These are phyloP conservation scores for Caenorhabditis parvicauda DNA, from an alignment of 2,888 invertebrate genomes.

Conservation along the genomic window DNA sequence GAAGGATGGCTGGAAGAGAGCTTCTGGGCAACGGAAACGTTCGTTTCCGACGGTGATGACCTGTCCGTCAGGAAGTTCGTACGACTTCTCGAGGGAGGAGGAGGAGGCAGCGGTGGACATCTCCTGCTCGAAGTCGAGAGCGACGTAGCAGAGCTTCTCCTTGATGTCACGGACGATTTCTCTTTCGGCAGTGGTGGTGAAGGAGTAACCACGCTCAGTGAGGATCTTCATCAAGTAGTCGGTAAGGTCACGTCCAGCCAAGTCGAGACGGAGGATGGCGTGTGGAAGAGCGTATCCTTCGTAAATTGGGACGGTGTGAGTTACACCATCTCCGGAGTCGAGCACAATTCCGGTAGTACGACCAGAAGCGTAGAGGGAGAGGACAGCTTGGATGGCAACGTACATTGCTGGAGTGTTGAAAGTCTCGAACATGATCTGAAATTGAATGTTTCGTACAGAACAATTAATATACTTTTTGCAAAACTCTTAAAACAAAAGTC, in stretches of 20 bases:
- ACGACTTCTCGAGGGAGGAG: conserved; percentile 83
- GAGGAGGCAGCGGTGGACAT: conserved; percentile 85
- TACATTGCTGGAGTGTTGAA: conserved; percentile 74
- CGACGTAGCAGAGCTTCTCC: conserved; percentile 96
- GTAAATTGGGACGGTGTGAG: conserved; percentile 77
- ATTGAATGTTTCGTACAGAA: too few relatives aligned
- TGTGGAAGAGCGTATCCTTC: conserved; percentile 71
- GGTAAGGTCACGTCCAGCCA: conserved; percentile 67
- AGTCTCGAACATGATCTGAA: conserved; percentile 87
- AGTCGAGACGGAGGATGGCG: conserved; percentile 66
- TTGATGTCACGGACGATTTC: conserved; percentile 87
- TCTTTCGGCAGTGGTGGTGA: conserved; percentile 67
- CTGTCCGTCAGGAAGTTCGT: conserved; percentile 84
- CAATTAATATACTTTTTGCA: too few relatives aligned
- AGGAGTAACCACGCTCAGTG: conserved; percentile 65
- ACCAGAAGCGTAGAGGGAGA: conserved; percentile 81
- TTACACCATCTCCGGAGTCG: conserved; percentile 88
- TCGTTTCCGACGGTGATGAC: conserved; percentile 69
- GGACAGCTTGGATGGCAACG: conserved; percentile 87
- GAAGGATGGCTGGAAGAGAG: conserved; percentile 74
- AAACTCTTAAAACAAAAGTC: too few relatives aligned
- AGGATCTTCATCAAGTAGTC: conserved; percentile 67
- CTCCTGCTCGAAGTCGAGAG: conserved; percentile 94
- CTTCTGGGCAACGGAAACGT: conserved; percentile 84
- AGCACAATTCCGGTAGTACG: conserved; percentile 69